A percentile compares a stretch with the other conserved stretches of the same genome.
These are phyloP conservation scores for Garra rufa DNA, from an alignment of 2,113 vertebrate species.

Conservation along the genomic window DNA sequence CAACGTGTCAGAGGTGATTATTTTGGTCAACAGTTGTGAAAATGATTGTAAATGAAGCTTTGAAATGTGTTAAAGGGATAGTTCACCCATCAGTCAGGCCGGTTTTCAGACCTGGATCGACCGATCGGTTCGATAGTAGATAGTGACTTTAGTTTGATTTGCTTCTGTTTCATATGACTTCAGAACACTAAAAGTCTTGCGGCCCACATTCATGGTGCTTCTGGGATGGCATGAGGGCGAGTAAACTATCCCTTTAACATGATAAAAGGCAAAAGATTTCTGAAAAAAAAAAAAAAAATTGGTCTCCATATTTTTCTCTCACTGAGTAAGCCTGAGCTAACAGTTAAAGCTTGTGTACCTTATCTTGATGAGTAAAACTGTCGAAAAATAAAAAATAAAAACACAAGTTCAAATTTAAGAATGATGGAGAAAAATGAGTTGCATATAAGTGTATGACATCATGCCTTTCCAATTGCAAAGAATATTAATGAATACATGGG, in stretches of 20 bases:
- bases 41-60: constrained; percentile 65
- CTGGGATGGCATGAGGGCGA: neutral
- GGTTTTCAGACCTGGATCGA: neutral
- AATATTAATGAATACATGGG: constrained; percentile 79
- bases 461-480: constrained; percentile 74
- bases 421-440: constrained; percentile 72
- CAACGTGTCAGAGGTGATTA: constrained; percentile 74
- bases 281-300: constrained; percentile 66
- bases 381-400: constrained; percentile 47
- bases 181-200: neutral
- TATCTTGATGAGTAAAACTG: constrained; percentile 68
- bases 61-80: constrained; percentile 58
- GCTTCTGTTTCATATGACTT: neutral
- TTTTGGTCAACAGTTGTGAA: constrained; percentile 63
- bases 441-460: constrained; percentile 76
- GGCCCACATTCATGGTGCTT: no score
- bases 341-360: constrained; percentile 82
- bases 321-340: constrained; percentile 79
- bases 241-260: neutral
- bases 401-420: constrained; percentile 42
- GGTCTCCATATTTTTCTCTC: constrained; percentile 64
- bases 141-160: neutral
- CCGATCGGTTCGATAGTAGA: neutral
- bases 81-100: neutral
- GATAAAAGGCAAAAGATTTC: constrained; percentile 48